Evolutionary conservation across 92 coral and sea anemone genomes (phyloP).

Genomic region (Siderastrea radians): DNA sequence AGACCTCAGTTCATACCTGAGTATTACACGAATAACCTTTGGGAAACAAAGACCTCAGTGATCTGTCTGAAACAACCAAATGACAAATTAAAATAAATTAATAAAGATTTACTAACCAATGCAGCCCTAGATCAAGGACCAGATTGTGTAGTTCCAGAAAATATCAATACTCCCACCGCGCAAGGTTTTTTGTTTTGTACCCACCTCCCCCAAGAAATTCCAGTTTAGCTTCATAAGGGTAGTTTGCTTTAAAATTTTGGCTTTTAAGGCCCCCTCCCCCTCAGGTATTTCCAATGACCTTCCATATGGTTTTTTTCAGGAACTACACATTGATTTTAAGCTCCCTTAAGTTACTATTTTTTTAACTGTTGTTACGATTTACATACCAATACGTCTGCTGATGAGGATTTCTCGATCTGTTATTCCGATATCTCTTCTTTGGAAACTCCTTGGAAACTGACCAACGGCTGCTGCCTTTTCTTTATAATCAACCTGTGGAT

Average conservation of each 20-base stretch:
- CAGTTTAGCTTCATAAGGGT: too few species aligned
- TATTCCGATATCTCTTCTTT: constrained; percentile 80
- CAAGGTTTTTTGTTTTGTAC: too few species aligned
- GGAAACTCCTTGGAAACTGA: constrained; percentile 82
- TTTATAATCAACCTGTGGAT: constrained; percentile 87
- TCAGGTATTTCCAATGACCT: background rate
- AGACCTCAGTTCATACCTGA: constrained; percentile 69
- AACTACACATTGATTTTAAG: too few species aligned
- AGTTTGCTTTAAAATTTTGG: too few species aligned
- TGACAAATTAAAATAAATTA: background rate
- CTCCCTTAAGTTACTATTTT: too few species aligned
- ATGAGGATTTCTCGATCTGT: constrained; percentile 88
- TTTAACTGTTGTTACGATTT: background rate
- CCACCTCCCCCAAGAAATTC: too few species aligned
- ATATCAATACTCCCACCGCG: too few species aligned
- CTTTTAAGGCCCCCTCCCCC: too few species aligned
- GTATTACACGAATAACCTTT: constrained; percentile 82
- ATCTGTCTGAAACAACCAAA: constrained; percentile 77
- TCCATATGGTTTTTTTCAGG: too few species aligned
- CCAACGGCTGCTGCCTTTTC: constrained; percentile 97
- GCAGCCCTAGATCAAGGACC: too few species aligned
- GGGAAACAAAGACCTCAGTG: constrained; percentile 91
- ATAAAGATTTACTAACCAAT: background rate
- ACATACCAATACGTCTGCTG: constrained; percentile 91
- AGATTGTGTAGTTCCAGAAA: background rate